Conservation (phyloP, 2,888 invertebrate genomes). For the Drepana falcataria region DNA sequence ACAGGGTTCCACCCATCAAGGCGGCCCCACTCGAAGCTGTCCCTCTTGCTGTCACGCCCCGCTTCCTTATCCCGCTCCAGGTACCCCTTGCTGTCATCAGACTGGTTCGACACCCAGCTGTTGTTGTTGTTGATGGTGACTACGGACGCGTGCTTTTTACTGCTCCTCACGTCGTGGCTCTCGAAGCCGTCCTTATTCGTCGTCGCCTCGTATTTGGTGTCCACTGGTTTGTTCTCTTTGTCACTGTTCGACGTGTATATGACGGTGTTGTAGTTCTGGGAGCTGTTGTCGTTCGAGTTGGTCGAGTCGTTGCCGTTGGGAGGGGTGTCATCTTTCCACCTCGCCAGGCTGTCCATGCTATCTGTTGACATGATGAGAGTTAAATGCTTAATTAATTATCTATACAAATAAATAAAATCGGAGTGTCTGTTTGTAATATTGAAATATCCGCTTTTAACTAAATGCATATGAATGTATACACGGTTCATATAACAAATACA, state of each 20-base stretch:
- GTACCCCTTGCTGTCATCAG: slow-evolving; percentile 72
- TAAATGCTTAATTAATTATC: too few relatives aligned
- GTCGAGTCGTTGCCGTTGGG: slow-evolving; percentile 71
- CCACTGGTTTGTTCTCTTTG: slow-evolving; percentile 57
- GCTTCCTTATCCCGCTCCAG: slow-evolving; percentile 68
- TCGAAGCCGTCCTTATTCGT: slow-evolving; percentile 44
- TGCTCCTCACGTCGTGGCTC: slow-evolving; percentile 44
- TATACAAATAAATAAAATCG: too few relatives aligned
- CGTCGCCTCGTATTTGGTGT: slow-evolving; percentile 40
- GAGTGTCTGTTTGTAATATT: too few relatives aligned
- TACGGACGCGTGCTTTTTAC: slow-evolving; percentile 70
- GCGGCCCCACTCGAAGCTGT: slow-evolving; percentile 79
- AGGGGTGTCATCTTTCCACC: slow-evolving; percentile 76
- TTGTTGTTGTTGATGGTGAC: slow-evolving; percentile 72
- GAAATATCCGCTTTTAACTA: too few relatives aligned
- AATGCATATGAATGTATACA: too few relatives aligned
- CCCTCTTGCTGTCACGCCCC: slow-evolving; percentile 67
- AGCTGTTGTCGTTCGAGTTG: slow-evolving; percentile 60
- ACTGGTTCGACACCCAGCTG: slow-evolving; percentile 73
- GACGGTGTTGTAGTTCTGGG: slow-evolving; percentile 68
- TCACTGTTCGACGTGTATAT: slow-evolving; percentile 65
- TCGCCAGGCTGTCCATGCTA: slow-evolving; percentile 74
- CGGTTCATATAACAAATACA: too few relatives aligned
- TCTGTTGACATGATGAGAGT: slow-evolving; percentile 38
- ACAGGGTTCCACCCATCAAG: slow-evolving; percentile 91